Base-by-base conservation (phyloP, 2,797 vertebrate genomes). In the Pampus argenteus region DNA sequence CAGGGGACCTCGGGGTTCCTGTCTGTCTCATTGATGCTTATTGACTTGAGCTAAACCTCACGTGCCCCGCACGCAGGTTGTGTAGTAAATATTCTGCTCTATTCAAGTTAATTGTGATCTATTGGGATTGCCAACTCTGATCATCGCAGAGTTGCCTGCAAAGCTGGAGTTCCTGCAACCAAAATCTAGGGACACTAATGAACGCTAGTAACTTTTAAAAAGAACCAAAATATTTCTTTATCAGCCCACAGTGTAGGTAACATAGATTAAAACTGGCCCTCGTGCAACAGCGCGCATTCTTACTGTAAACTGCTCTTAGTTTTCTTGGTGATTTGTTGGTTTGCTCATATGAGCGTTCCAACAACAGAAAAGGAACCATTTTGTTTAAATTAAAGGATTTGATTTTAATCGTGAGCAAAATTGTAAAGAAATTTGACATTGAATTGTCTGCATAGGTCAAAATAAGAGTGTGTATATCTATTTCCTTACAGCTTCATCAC, bases 21-120 rank as follows among this genome's bases (percentile, higher is more conserved):
- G 66, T 66, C 75, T 51, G 55, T 80, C 71, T 80, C 74, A 15
- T 20, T 82, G 63, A 80, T 80, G 58, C 47, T 75, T 64, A 84
- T 77, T 83, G 74, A 86, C 76, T 71, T 9, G 34, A 66, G 68
- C 47, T 71, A 44, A 81, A 77, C 49, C 66, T 52, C 65, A 44
- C 56, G 45, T 75, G 76, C 60, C 38, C 64, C 56, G 64, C 68
- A 68, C 56, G 71, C 48, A 67, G 26, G 72, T 54, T 36, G 38
- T 61, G 44, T 26, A 63, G 40, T 76, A 66, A 71, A 66, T 64
- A 74, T 76, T 62, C 55, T 26, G 45, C 73, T 77, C 63, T 59
- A 54, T 69, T 68, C 61, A 73, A 45, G 56, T 66, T 77, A 62
- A 87, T 83, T 71, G 64, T 52, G 64, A 87, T 84, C 61, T 72